Evolutionary conservation across 1,140 invertebrate species (phyloP).

Genomic region (Microplitis demolitor): DNA sequence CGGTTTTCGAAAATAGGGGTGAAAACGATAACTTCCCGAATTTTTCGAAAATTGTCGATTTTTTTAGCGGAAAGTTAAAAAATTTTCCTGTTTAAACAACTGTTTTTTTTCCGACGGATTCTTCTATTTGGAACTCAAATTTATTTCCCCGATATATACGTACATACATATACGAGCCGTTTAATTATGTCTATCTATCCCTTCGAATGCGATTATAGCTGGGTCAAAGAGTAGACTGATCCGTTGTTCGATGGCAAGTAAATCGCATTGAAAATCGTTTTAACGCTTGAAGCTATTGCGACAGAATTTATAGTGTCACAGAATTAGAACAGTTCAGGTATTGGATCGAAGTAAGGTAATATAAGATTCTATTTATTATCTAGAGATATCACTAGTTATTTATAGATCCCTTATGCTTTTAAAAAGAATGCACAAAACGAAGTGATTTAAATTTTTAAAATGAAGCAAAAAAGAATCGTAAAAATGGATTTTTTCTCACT

Average conservation of each 20-base stretch:
- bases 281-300: slow-evolving; percentile 24
- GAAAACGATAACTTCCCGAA: too few species aligned
- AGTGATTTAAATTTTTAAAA: background rate
- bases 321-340: slow-evolving; percentile 27
- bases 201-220: slow-evolving; percentile 21
- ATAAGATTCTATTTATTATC: slow-evolving; percentile 27
- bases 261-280: slow-evolving; percentile 30
- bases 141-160: too few species aligned
- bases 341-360: slow-evolving; percentile 28
- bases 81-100: too few species aligned
- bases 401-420: background rate
- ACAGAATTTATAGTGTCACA: slow-evolving; percentile 26
- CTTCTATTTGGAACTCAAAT: too few species aligned
- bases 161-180: background rate
- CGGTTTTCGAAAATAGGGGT: too few species aligned
- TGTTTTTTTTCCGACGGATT: too few species aligned
- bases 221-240: slow-evolving; percentile 20
- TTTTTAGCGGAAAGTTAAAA: too few species aligned
- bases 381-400: slow-evolving; percentile 9
- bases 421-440: background rate
- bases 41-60: too few species aligned
- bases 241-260: slow-evolving; percentile 6
- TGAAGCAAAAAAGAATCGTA: too few species aligned
- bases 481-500: background rate
- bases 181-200: background rate